Percentiles rank a stretch among this genome's conserved stretches.
phyloP scores from a whole-genome alignment of 2,888 invertebrate genomes.

The Calameuta idolon region DNA sequence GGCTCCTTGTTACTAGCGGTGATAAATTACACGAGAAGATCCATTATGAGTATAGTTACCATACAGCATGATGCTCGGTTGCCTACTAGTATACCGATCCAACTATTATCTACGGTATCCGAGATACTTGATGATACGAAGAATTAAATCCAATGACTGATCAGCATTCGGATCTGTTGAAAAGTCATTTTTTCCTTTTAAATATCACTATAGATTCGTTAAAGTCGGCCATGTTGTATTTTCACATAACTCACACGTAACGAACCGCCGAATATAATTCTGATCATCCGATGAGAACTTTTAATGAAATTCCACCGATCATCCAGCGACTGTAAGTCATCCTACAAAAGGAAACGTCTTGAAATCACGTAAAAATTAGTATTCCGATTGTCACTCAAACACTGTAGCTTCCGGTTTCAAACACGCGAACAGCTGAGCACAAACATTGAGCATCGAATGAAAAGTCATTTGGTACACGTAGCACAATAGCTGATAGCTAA shows the following conservation, averaged over 20 bases:
- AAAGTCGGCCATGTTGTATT: background rate
- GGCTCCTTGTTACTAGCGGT: constrained; percentile 60
- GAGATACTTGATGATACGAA: background rate
- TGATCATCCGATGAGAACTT: background rate
- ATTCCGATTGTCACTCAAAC: background rate
- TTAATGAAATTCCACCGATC: background rate
- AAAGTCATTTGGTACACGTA: background rate
- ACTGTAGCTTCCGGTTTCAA: background rate
- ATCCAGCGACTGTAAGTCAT: too few species aligned
- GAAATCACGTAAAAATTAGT: background rate
- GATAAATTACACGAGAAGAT: constrained; percentile 55
- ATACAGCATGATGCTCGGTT: background rate
- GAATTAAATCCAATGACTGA: background rate
- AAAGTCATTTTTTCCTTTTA: background rate
- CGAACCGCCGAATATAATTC: background rate
- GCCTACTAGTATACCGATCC: background rate
- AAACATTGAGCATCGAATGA: background rate
- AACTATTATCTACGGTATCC: background rate
- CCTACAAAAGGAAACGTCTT: background rate
- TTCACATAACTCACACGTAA: background rate
- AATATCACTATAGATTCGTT: background rate
- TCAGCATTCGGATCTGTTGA: background rate
- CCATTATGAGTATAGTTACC: constrained; percentile 43
- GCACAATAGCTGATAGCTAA: constrained; percentile 45
- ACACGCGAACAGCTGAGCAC: background rate